These are phyloP conservation scores for Drosophila mayri DNA, from an alignment of 1,140 invertebrate genomes.

Conservation along the genomic window DNA sequence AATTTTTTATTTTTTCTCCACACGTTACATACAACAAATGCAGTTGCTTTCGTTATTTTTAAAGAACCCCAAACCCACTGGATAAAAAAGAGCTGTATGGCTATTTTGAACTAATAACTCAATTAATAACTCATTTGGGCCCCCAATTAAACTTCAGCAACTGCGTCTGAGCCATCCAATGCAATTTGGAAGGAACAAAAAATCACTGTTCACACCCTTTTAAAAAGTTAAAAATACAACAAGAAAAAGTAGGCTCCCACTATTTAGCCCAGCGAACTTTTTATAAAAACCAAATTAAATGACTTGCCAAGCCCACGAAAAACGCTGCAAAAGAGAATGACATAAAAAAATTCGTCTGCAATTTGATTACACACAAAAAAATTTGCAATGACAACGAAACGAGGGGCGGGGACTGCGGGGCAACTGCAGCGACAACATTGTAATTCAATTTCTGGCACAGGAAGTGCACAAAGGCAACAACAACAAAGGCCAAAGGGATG, in stretches of 20 bases:
- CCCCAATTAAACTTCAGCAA: constrained; percentile 36
- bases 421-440: constrained; percentile 69
- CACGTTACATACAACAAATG: background rate
- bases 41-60: too few species aligned
- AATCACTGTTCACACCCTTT: constrained; percentile 44
- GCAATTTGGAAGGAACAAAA: constrained; percentile 51
- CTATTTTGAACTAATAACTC: constrained; percentile 71
- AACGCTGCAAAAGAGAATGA: constrained; percentile 16
- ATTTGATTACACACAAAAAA: constrained; percentile 75
- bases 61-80: background rate
- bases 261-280: constrained; percentile 53
- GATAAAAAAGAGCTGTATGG: constrained; percentile 28
- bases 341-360: constrained; percentile 57
- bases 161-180: constrained; percentile 46
- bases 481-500: constrained; percentile 26
- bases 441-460: constrained; percentile 73
- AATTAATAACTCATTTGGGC: constrained; percentile 76
- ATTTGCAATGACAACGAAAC: constrained; percentile 32
- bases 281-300: constrained; percentile 69
- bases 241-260: constrained; percentile 41
- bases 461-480: constrained; percentile 60
- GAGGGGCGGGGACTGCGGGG: background rate
- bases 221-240: constrained; percentile 24
- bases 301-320: constrained; percentile 45
- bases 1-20: background rate